Evolutionary conservation across 1,140 invertebrate species (phyloP).

Genomic region (Musca domestica): DNA sequence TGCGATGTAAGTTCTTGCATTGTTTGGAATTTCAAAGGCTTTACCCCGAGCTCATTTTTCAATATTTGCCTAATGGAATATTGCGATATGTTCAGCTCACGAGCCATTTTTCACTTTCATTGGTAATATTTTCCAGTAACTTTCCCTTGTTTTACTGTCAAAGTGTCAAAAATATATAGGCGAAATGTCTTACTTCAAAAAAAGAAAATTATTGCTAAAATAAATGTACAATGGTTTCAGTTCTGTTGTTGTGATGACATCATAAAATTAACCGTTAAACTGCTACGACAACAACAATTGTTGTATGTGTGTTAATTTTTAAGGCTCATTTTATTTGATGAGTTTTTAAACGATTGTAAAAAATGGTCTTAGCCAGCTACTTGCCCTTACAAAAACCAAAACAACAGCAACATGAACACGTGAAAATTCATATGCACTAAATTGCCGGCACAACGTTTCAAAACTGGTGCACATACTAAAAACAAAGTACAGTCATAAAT

Average conservation of each 20-base stretch:
- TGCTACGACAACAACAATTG: not conserved
- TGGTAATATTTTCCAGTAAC: not conserved
- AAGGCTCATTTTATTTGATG: slow-evolving; percentile 51
- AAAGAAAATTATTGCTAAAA: slow-evolving; percentile 44
- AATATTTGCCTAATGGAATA: too few species aligned
- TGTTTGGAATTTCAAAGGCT: too few species aligned
- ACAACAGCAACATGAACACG: not conserved
- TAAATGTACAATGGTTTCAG: slow-evolving; percentile 33
- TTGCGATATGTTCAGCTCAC: too few species aligned
- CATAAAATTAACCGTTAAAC: slow-evolving; percentile 36
- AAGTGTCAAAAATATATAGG: slow-evolving; percentile 6
- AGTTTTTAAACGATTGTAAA: slow-evolving; percentile 54
- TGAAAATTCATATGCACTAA: too few species aligned
- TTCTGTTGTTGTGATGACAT: slow-evolving; percentile 35
- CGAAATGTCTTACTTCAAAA: not conserved
- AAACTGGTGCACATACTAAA: too few species aligned
- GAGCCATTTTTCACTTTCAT: too few species aligned
- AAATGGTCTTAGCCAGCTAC: slow-evolving; percentile 9
- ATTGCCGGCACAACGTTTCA: too few species aligned
- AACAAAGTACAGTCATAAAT: too few species aligned
- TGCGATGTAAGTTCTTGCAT: too few species aligned
- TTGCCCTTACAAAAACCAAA: not conserved
- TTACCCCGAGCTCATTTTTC: too few species aligned
- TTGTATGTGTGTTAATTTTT: slow-evolving; percentile 29
- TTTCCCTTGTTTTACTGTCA: not conserved